Conservation (phyloP, 2,797 vertebrate genomes). For the Oreochromis grahami region DNA sequence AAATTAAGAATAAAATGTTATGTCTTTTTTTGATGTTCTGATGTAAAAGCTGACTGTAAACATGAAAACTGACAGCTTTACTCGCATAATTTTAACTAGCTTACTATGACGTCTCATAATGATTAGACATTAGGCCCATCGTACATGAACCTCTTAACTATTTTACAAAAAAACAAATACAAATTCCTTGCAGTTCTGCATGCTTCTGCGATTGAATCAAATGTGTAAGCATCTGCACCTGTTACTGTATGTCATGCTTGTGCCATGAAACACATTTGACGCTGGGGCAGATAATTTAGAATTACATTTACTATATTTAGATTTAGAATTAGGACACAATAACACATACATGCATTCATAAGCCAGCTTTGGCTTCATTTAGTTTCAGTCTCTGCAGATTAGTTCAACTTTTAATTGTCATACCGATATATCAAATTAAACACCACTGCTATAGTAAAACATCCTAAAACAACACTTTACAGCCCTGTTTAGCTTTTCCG, state of each 20-base stretch:
- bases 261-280: not conserved
- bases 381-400: not conserved
- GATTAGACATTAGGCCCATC: not conserved
- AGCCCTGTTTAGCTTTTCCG: not conserved
- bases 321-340: not conserved
- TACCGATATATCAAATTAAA: not conserved
- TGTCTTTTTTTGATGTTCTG: not conserved
- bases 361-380: not conserved
- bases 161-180: not conserved
- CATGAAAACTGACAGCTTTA: not conserved
- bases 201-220: not conserved
- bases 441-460: not conserved
- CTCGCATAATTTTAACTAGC: not conserved
- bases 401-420: not conserved
- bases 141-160: not conserved
- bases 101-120: not conserved
- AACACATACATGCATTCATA: not conserved
- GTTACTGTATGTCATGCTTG: not conserved
- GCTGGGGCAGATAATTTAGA: not conserved
- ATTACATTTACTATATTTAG: not conserved
- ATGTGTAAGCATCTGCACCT: not conserved
- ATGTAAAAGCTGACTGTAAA: not conserved
- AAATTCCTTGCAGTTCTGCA: not conserved
- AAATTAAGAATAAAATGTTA: not conserved
- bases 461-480: not conserved